A percentile compares a stretch with the other conserved stretches of the same genome.
Conservation (phyloP, 2,113 vertebrate genomes). For the Cromileptes altivelis region DNA sequence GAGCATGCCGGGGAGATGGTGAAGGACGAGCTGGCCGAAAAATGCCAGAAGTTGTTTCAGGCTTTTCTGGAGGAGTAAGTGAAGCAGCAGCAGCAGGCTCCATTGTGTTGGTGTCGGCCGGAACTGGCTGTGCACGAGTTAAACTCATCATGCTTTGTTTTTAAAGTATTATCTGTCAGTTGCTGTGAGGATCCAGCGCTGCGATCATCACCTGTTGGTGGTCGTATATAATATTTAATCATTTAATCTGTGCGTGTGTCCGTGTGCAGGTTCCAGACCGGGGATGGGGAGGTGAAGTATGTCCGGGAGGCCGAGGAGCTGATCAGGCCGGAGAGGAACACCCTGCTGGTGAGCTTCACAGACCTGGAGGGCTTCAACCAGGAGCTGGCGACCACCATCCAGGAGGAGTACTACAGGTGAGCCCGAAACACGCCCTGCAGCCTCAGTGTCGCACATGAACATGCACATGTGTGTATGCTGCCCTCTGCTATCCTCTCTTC, state of each 20-base stretch:
- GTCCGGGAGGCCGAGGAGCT: constrained; percentile 93
- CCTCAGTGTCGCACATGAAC: neutral
- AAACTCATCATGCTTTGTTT: neutral
- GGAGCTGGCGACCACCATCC: constrained; percentile 95
- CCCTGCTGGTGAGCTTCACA: constrained; percentile 91
- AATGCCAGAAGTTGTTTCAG: constrained; percentile 98
- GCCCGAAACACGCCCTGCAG: neutral
- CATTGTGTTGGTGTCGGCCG: constrained; percentile 17
- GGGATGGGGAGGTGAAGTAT: constrained; percentile 95
- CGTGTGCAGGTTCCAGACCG: constrained; percentile 89
- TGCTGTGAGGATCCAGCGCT: no score
- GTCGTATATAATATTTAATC: rapidly evolving
- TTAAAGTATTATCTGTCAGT: rapidly evolving
- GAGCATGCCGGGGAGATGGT: constrained; percentile 86
- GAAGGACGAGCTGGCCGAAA: constrained; percentile 96
- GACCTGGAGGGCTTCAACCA: constrained; percentile 98
- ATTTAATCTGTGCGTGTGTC: neutral
- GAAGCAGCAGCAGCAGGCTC: neutral
- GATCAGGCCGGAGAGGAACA: constrained; percentile 97
- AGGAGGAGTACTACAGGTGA: constrained; percentile 98
- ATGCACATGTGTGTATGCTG: no score
- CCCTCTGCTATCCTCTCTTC: no score
- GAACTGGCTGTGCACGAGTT: neutral
- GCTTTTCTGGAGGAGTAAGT: constrained; percentile 99
- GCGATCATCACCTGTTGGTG: neutral